phyloP scores from a whole-genome alignment of 2,797 vertebrate genomes.

The Adelosebastes latens region DNA sequence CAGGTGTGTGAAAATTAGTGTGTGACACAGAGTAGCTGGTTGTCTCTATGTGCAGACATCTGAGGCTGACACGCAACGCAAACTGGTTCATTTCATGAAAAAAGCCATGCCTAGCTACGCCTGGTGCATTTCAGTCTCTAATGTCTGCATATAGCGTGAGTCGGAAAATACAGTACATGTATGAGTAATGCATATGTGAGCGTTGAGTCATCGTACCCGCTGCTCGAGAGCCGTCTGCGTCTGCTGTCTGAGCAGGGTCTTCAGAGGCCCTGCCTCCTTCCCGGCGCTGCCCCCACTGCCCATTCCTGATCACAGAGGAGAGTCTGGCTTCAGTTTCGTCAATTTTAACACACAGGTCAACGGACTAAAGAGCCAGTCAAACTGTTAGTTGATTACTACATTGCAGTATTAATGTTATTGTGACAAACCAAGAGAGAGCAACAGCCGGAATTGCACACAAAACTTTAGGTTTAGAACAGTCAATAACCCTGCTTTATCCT shows the following conservation, averaged over 20 bases:
- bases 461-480: not conserved
- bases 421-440: conserved; percentile 2
- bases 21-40: not conserved
- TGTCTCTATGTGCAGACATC: conserved; percentile 10
- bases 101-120: not conserved
- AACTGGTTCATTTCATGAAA: not conserved
- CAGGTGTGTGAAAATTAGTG: conserved; percentile 12
- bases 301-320: conserved; percentile 88
- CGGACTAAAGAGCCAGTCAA: conserved; percentile 13
- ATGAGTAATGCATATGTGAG: not conserved
- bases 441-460: conserved; percentile 2
- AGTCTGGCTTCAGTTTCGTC: conserved; percentile 37
- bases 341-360: conserved; percentile 13
- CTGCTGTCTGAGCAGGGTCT: conserved; percentile 96
- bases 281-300: conserved; percentile 97
- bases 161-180: not conserved
- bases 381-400: not conserved
- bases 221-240: conserved; percentile 96
- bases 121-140: not conserved
- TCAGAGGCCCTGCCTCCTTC: conserved; percentile 96
- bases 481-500: not conserved
- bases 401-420: not conserved
- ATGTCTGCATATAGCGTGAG: conserved; percentile 1
- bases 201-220: conserved; percentile 85
- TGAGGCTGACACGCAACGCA: conserved; percentile 1